These are phyloP conservation scores for Andrena flavipes DNA, from an alignment of 2,888 invertebrate species.

Conservation along the genomic window DNA sequence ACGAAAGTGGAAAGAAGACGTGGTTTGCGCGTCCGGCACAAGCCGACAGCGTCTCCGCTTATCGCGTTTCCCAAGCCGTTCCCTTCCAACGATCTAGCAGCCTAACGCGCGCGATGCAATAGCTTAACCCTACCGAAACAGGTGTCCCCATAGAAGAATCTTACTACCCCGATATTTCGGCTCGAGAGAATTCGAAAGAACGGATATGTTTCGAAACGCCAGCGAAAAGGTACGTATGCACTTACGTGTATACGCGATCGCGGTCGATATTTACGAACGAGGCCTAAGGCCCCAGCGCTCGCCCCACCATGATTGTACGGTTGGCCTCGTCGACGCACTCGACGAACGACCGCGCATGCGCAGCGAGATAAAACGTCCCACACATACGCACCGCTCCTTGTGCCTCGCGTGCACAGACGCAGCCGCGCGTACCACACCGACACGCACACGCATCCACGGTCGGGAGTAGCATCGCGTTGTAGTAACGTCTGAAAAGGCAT, in stretches of 20 bases:
- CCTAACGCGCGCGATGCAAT: neutral
- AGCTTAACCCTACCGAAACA: neutral
- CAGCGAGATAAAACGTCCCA: slow-evolving; percentile 8
- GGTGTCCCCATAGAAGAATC: neutral
- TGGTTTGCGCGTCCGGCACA: neutral
- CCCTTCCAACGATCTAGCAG: no score
- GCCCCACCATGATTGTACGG: slow-evolving; percentile 8
- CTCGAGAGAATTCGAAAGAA: neutral
- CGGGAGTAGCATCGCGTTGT: slow-evolving; percentile 25
- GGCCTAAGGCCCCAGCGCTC: slow-evolving; percentile 55
- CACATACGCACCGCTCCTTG: slow-evolving; percentile 19
- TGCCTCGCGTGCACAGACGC: slow-evolving; percentile 12
- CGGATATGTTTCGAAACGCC: neutral
- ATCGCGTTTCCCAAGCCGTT: slow-evolving; percentile 2
- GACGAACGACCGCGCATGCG: slow-evolving; percentile 43
- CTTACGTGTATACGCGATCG: neutral
- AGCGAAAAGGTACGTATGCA: neutral
- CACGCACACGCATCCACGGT: slow-evolving; percentile 4
- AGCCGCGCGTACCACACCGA: neutral
- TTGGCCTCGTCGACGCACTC: slow-evolving; percentile 38
- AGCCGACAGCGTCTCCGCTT: slow-evolving; percentile 10
- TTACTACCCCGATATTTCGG: neutral
- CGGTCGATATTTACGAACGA: slow-evolving; percentile 34
- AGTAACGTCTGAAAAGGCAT: slow-evolving; percentile 52
- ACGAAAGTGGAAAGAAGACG: slow-evolving; percentile 50